Evolutionary conservation across 2,888 invertebrate genomes (phyloP), one percentile per base, ranked within the genome.

Genomic region (Ochropacha duplaris): DNA sequence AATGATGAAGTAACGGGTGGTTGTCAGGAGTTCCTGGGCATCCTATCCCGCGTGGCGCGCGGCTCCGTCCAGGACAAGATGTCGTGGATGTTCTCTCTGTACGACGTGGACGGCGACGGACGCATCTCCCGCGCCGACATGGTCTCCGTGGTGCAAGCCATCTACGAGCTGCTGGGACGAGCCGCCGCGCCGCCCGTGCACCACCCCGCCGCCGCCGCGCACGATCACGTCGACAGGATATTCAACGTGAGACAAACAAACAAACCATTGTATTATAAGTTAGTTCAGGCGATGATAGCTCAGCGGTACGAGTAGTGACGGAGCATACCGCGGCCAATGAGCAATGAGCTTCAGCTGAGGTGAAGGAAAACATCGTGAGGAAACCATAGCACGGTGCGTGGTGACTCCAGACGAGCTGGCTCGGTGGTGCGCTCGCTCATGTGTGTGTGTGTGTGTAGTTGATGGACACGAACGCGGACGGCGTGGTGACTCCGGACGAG

Each of bases 61-160:
- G 98, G 98, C 12, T 95, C 96, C 19, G 94, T 96, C 4, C 96
- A 97, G 74, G 98, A 98, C 84, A 97, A 98, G 81, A 91, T 98
- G 49, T 95, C 96, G 69, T 98, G 98, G 98, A 95, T 97, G 56
- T 98, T 98, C 84, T 95, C 96, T 9, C 92, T 98, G 22, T 98
- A 98, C 88, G 98, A 98, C 84, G 94, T 97, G 59, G 97, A 98
- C 77, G 96, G 96, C 0, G 97, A 98, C 81, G 97, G 98, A 0
- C 94, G 96, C 61, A 97, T 98, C 79, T 96, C 96, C 22, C 95
- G 97, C 74, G 94, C 95, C 0, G 98, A 98, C 90, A 97, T 98
- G 97, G 86, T 95, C 66, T 95, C 96, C 60, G 97, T 98, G 49
- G 97, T 97, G 39, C 94, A 79, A 11, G 96, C 97, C 50, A 96